A percentile compares a stretch with the other conserved stretches of the same genome.
Evolutionary conservation across 2,113 vertebrate species (phyloP).

Genomic region (Poecilia latipinna): DNA sequence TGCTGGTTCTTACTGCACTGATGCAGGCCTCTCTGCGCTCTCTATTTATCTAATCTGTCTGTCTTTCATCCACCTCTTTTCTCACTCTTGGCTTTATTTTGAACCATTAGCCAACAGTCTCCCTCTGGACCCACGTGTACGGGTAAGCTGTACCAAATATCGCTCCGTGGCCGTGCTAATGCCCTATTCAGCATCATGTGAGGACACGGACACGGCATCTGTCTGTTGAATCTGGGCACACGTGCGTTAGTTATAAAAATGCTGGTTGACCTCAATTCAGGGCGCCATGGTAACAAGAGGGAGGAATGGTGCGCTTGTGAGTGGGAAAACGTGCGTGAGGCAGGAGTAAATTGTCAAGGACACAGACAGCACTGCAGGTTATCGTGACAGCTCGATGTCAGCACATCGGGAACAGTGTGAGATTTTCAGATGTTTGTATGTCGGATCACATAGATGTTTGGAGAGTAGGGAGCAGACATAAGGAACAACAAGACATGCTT

Average conservation of each 20-base stretch:
- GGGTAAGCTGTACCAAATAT: constrained; percentile 1
- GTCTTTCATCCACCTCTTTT: background rate
- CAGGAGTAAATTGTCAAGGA: background rate
- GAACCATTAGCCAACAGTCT: background rate
- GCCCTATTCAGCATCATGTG: constrained; percentile 47
- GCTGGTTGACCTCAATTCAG: constrained; percentile 69
- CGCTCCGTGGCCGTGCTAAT: constrained; percentile 35
- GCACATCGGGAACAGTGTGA: background rate
- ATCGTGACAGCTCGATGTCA: background rate
- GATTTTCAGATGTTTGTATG: background rate
- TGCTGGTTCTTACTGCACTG: no score
- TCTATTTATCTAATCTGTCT: background rate
- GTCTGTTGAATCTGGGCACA: constrained; percentile 68
- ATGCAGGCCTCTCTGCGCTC: background rate
- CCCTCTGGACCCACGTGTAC: background rate
- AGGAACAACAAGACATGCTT: background rate
- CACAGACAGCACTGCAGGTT: background rate
- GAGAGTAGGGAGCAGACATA: background rate
- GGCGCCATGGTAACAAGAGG: constrained; percentile 71
- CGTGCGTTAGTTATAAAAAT: constrained; percentile 56
- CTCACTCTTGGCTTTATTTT: background rate
- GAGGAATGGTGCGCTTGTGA: constrained; percentile 5
- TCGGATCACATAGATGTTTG: background rate
- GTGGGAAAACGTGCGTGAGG: background rate
- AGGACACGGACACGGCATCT: constrained; percentile 50